Evolutionary conservation across 2,113 vertebrate genomes (phyloP).

Genomic region (Lagopus muta): DNA sequence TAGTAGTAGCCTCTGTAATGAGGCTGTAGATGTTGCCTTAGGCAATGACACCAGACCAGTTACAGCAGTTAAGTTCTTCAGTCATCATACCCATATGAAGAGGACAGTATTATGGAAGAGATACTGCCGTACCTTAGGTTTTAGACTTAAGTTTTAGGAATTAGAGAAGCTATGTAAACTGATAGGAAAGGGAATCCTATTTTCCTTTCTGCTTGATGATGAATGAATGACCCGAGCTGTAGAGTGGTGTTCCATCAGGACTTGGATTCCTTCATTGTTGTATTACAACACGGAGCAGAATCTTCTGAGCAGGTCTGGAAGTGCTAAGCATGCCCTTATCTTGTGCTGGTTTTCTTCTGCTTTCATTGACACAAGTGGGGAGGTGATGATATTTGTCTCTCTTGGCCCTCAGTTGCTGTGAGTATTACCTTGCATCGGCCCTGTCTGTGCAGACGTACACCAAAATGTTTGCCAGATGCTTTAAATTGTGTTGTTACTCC

Average conservation of each 20-base stretch:
- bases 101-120: background rate
- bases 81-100: background rate
- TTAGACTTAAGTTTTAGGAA: background rate
- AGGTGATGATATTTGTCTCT: background rate
- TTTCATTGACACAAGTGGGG: fast-evolving
- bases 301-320: background rate
- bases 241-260: background rate
- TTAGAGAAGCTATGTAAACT: background rate
- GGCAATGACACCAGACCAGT: background rate
- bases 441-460: fast-evolving
- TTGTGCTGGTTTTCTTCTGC: background rate
- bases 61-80: background rate
- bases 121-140: background rate
- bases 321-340: background rate
- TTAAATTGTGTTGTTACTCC: background rate
- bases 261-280: background rate
- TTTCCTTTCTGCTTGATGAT: background rate
- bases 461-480: background rate
- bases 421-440: background rate
- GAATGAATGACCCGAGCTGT: background rate
- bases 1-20: too few species aligned
- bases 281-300: background rate
- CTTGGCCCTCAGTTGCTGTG: background rate
- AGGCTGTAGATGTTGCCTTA: background rate
- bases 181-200: background rate